Conservation (phyloP, 2,888 invertebrate genomes). For the Pemphredon lugubris region DNA sequence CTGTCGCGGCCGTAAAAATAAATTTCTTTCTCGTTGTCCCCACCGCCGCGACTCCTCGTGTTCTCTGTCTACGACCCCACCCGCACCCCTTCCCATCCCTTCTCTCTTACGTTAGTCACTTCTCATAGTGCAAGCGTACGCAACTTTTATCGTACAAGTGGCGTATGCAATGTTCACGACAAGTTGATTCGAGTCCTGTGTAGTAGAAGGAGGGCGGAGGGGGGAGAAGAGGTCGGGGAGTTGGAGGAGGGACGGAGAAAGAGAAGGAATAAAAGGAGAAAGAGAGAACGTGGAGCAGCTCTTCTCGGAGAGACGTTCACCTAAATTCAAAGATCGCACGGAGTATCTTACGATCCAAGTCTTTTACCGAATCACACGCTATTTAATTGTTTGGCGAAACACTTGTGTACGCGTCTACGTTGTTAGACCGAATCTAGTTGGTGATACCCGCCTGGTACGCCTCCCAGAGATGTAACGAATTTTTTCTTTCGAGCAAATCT, state of each 20-base stretch:
- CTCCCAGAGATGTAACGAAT: slow-evolving; percentile 39
- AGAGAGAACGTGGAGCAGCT: not conserved
- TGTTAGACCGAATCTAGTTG: too few species aligned
- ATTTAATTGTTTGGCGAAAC: not conserved
- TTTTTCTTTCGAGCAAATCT: slow-evolving; percentile 24
- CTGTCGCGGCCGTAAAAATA: slow-evolving; percentile 67
- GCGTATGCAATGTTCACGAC: slow-evolving; percentile 40
- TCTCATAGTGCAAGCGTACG: slow-evolving; percentile 54
- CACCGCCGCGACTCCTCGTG: slow-evolving; percentile 9
- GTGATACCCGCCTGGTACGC: too few species aligned
- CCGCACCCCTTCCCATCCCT: slow-evolving; percentile 1
- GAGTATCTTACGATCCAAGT: not conserved
- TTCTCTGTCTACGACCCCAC: slow-evolving; percentile 25
- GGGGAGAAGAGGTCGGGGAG: not conserved
- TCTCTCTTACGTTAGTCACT: slow-evolving; percentile 10
- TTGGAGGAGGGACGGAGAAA: not conserved
- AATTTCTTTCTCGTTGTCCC: slow-evolving; percentile 58
- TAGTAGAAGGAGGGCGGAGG: not conserved
- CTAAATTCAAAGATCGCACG: not conserved
- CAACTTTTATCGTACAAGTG: slow-evolving; percentile 65
- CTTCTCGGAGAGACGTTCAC: not conserved
- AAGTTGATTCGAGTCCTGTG: slow-evolving; percentile 30
- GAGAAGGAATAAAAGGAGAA: not conserved
- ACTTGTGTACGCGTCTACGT: slow-evolving; percentile 1
- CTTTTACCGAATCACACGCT: not conserved